Percentiles rank a stretch among this genome's conserved stretches.
These are phyloP conservation scores for Anoura caudifer DNA, from an alignment of 2,113 vertebrate species.

Conservation along the genomic window DNA sequence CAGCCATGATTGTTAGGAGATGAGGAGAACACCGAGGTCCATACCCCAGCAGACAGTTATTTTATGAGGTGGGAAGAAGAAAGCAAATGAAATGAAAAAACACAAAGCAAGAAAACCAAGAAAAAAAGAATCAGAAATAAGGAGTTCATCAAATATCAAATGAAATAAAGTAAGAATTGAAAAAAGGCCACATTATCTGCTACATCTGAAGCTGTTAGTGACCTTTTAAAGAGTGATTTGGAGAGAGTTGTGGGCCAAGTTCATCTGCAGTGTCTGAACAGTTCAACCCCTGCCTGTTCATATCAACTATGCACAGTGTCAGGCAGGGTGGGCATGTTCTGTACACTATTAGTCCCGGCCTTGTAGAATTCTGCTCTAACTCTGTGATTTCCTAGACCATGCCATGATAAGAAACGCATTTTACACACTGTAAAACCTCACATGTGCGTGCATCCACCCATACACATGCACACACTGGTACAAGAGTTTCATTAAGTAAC, in stretches of 20 bases:
- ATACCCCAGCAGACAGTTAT: too few species aligned
- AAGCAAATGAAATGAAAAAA: neutral
- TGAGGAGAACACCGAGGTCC: neutral
- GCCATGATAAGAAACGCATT: neutral
- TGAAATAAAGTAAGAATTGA: neutral
- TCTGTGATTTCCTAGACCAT: neutral
- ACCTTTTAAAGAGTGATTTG: neutral
- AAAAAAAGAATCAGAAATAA: neutral
- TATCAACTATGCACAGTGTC: rapidly evolving
- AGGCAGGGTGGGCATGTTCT: rapidly evolving
- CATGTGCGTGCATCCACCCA: neutral
- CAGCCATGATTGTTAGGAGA: rapidly evolving
- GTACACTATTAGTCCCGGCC: neutral
- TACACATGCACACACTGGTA: neutral
- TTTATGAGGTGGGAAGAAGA: neutral
- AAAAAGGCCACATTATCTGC: neutral
- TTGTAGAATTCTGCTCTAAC: neutral
- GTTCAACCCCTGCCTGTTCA: neutral
- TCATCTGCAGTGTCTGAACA: too few species aligned
- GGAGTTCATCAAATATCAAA: neutral
- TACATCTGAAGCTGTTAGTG: neutral
- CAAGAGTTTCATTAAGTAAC: neutral
- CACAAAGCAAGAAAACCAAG: neutral
- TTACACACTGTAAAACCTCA: neutral
- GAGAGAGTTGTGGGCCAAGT: neutral